Conservation (phyloP, 2,797 vertebrate genomes). For the Dryobates pubescens region DNA sequence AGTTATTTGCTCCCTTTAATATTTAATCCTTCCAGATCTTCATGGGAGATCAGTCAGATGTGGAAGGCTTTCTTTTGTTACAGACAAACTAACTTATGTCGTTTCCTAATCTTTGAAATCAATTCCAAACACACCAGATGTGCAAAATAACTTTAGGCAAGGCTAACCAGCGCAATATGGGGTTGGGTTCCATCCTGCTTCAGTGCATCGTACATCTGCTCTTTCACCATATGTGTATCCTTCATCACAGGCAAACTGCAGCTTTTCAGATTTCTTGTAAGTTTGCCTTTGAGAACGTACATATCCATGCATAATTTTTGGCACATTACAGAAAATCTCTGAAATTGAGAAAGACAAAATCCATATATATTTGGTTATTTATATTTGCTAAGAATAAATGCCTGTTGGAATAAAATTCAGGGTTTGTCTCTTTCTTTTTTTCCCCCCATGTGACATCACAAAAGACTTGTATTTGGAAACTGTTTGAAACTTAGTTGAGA, state of each 20-base stretch:
- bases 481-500: not conserved
- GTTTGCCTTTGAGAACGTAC: not conserved
- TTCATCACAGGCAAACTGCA: slow-evolving; percentile 14
- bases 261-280: slow-evolving; percentile 21
- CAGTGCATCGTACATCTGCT: slow-evolving; percentile 18
- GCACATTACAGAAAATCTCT: not conserved
- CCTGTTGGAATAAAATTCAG: not conserved
- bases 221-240: slow-evolving; percentile 8
- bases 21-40: not conserved
- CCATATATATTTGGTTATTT: not conserved
- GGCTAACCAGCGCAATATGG: slow-evolving; percentile 49
- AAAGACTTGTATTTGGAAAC: not conserved
- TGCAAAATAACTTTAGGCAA: not conserved
- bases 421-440: too few relatives aligned
- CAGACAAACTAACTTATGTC: not conserved
- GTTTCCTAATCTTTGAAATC: not conserved
- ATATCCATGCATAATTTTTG: not conserved
- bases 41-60: not conserved
- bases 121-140: not conserved
- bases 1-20: not conserved
- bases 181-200: slow-evolving; percentile 39
- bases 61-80: not conserved
- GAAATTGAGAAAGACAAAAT: not conserved
- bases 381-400: not conserved
- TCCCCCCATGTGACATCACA: not conserved